Percentiles rank a stretch among this genome's conserved stretches.
Conservation (phyloP, 2,888 invertebrate species). For the Barypeithes pellucidus region DNA sequence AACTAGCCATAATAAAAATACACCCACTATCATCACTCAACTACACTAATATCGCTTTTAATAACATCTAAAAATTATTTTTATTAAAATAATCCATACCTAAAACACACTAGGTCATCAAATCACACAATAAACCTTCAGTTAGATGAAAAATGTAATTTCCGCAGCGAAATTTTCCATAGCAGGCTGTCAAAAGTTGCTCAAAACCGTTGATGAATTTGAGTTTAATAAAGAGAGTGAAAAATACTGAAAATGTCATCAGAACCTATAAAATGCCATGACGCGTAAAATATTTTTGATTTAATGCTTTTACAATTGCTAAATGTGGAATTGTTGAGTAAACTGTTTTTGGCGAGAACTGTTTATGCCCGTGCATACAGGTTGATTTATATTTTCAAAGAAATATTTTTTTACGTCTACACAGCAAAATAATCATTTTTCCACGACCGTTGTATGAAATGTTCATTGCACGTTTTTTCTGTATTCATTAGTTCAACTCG, state of each 20-base stretch:
- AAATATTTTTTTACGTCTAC: too few species aligned
- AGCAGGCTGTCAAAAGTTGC: not conserved
- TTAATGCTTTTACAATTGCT: not conserved
- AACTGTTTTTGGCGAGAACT: not conserved
- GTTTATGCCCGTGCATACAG: not conserved
- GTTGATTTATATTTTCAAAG: too few species aligned
- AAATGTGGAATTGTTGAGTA: not conserved
- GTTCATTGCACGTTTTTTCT: too few species aligned
- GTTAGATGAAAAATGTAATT: not conserved
- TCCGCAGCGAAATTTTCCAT: not conserved
- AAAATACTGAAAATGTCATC: not conserved
- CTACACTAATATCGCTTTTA: too few species aligned
- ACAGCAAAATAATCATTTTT: too few species aligned
- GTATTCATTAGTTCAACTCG: too few species aligned
- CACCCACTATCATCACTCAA: too few species aligned
- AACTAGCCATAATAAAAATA: too few species aligned
- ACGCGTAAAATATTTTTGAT: not conserved
- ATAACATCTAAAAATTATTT: too few species aligned
- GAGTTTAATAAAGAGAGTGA: slow-evolving; percentile 1
- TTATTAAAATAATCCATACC: too few species aligned
- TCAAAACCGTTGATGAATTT: not conserved
- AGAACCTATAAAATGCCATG: not conserved
- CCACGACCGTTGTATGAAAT: too few species aligned
- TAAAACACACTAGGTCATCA: not conserved
- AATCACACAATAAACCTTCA: not conserved